Percentiles rank a stretch among this genome's conserved stretches.
These are phyloP conservation scores for Nymphicus hollandicus DNA, from an alignment of 2,113 vertebrate genomes.

Conservation along the genomic window DNA sequence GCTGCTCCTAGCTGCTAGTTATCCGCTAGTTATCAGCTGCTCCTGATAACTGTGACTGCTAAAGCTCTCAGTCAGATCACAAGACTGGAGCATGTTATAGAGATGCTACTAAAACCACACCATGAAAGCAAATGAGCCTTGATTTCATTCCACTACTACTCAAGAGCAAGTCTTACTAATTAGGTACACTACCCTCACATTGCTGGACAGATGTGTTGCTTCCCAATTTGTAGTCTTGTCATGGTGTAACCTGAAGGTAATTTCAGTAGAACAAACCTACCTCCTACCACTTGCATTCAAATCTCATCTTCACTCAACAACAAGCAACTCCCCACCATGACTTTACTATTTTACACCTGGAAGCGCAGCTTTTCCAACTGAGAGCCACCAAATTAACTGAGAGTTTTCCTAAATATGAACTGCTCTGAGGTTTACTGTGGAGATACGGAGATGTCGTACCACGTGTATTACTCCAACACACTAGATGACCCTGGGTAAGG, in stretches of 20 bases:
- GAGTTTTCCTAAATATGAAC: constrained; percentile 11
- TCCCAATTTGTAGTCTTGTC: constrained; percentile 11
- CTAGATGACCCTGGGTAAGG: neutral
- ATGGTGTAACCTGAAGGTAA: constrained; percentile 33
- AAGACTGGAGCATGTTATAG: neutral
- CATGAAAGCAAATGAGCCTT: neutral
- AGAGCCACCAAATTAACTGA: constrained; percentile 17
- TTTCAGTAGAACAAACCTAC: constrained; percentile 30
- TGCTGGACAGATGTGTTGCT: neutral
- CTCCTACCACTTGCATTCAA: constrained; percentile 19
- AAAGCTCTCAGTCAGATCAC: neutral
- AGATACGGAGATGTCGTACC: neutral
- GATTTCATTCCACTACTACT: neutral
- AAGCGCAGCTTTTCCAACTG: neutral
- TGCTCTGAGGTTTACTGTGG: neutral
- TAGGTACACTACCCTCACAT: neutral
- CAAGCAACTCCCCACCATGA: neutral
- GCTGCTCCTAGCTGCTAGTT: neutral
- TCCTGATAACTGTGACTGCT: neutral
- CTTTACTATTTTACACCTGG: constrained; percentile 45
- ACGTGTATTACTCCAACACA: neutral
- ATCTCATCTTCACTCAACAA: constrained; percentile 33
- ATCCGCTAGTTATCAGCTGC: too few species aligned
- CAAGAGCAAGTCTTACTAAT: neutral
- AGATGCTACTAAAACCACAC: neutral